Conservation (phyloP, 2,797 vertebrate genomes). For the Sebastes vulpes region DNA sequence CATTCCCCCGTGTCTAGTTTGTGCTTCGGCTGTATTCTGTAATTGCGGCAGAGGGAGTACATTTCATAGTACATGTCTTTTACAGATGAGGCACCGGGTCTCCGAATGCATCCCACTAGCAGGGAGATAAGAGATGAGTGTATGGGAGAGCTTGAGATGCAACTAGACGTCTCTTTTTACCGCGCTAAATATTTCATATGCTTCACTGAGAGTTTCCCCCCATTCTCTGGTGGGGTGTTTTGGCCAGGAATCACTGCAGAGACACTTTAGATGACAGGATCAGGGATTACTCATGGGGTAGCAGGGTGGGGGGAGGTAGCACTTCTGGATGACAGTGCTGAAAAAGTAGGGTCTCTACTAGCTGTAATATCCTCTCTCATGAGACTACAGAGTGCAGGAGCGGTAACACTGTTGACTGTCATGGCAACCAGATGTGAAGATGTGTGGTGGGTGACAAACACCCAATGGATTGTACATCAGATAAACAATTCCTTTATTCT, state of each 20-base stretch:
- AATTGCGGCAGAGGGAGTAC: slow-evolving; percentile 56
- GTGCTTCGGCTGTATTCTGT: slow-evolving; percentile 42
- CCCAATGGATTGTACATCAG: slow-evolving; percentile 2
- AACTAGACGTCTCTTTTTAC: slow-evolving; percentile 44
- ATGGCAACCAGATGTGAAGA: slow-evolving; percentile 18
- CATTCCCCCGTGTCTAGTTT: slow-evolving; percentile 64
- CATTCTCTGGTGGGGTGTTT: slow-evolving; percentile 4
- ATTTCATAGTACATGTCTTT: slow-evolving; percentile 48
- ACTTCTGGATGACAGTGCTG: slow-evolving; percentile 16
- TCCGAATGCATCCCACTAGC: slow-evolving; percentile 21
- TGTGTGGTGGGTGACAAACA: not conserved
- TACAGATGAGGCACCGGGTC: slow-evolving; percentile 42
- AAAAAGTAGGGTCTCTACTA: slow-evolving; percentile 5
- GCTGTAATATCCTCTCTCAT: slow-evolving; percentile 21
- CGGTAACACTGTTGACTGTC: slow-evolving; percentile 5
- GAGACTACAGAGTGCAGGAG: slow-evolving; percentile 7
- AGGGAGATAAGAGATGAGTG: slow-evolving; percentile 41
- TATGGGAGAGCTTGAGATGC: slow-evolving; percentile 46
- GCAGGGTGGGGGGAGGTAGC: not conserved
- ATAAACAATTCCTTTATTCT: not conserved
- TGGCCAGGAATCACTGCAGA: slow-evolving; percentile 23
- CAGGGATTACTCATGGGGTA: slow-evolving; percentile 4
- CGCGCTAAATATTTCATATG: slow-evolving; percentile 60
- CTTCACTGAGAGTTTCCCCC: slow-evolving; percentile 25
- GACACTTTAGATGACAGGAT: slow-evolving; percentile 26